Evolutionary conservation across 2,888 invertebrate genomes (phyloP), one percentile per base, ranked within the genome.

Genomic region (Limnephilus lunatus): DNA sequence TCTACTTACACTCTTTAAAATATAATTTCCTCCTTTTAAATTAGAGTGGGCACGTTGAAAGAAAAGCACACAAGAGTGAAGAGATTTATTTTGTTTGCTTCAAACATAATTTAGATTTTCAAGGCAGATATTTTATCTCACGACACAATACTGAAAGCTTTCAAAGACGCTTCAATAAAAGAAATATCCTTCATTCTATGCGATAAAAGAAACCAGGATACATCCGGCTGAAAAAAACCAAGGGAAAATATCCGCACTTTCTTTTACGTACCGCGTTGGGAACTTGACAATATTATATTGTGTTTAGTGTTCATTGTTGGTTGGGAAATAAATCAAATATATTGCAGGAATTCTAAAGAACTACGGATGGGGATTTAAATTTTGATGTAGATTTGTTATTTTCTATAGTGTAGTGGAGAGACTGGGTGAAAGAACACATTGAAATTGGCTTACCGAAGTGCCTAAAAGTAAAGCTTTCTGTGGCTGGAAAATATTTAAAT

Each of bases 61-160:
- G 25, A 68, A 25, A 68, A 68, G 68, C 68, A 68, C 68, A 68
- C 68, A n/a, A 11, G 25, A 68, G 25, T 25, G 25, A 68, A 68
- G 68, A n/a, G 68, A 68, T 25, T 68, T 68, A 68, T 68, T 68
- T 68, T 68, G 68, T 68, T 68, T 68, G 68, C 68, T 68, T 2
- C 68, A 68, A 68, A 68, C 68, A 68, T 68, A 68, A 68, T 68
- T 68, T 68, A 68, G 68, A 68, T 68, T 68, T 68, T 68, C 68
- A 9, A 68, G 25, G 68, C n/a, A 68, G 68, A 68, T 68, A 68
- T 68, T 68, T 68, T 68, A 68, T 68, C 68, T 68, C 68, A 68
- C 68, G 68, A 68, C 68, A 68, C 68, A 68, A 68, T 68, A 68
- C 68, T 68, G 68, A 68, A 68, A 68, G 68, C 68, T 68, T 68